phyloP scores from a whole-genome alignment of 2,888 invertebrate species.

The Lacanobia oleracea region DNA sequence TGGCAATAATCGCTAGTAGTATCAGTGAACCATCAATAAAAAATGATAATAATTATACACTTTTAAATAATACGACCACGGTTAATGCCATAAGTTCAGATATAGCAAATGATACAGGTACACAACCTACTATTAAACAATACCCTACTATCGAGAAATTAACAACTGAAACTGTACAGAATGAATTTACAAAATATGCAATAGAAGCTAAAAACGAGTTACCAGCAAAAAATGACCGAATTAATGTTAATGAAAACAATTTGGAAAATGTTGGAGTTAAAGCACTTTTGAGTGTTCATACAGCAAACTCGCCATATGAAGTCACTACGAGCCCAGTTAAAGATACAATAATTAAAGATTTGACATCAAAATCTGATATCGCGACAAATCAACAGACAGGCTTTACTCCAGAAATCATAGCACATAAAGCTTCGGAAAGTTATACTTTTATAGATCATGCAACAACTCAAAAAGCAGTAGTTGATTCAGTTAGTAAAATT shows the following conservation, averaged over 20 bases:
- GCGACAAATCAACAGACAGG: not conserved
- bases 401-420: not conserved
- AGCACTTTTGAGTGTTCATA: not conserved
- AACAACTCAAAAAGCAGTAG: constrained; percentile 4
- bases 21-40: not conserved
- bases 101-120: not conserved
- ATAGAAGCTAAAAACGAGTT: constrained; percentile 5
- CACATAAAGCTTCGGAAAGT: not conserved
- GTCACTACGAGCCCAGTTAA: not conserved
- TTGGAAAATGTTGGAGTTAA: not conserved
- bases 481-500: not conserved
- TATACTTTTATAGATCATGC: not conserved
- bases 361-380: not conserved
- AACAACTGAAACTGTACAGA: constrained; percentile 1
- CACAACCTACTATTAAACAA: not conserved
- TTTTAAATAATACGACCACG: not conserved
- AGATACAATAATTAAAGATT: not conserved
- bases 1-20: not conserved
- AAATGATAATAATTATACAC: constrained; percentile 2
- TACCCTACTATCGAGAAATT: not conserved
- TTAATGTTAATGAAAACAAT: not conserved
- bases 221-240: not conserved
- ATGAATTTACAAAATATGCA: not conserved
- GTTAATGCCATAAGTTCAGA: not conserved
- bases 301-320: not conserved